These are phyloP conservation scores for Rhabditoides inermis DNA, from an alignment of 2,888 invertebrate genomes.

Conservation along the genomic window DNA sequence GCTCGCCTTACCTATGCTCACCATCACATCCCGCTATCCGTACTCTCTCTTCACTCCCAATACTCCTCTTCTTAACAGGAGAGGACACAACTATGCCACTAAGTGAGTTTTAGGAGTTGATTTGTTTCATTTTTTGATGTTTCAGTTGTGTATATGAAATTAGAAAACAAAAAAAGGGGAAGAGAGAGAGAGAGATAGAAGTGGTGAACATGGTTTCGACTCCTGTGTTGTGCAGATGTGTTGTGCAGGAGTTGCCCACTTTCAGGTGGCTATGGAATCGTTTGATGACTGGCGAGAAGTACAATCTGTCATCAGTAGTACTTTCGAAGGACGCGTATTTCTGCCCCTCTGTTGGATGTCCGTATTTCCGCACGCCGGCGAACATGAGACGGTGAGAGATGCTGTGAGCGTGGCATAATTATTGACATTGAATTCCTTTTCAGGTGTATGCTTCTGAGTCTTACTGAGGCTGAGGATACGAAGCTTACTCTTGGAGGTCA, in stretches of 20 bases:
- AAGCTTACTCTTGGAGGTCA: constrained; percentile 8
- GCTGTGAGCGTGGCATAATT: too few species aligned
- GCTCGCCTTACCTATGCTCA: constrained; percentile 42
- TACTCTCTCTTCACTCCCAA: constrained; percentile 38
- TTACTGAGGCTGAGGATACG: constrained; percentile 26
- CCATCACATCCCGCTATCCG: constrained; percentile 49
- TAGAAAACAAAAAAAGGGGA: too few species aligned
- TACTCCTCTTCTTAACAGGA: constrained; percentile 33
- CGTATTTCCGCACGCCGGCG: constrained; percentile 44
- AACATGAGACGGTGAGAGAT: constrained; percentile 36
- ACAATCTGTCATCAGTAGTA: constrained; percentile 44
- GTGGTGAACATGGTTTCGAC: too few species aligned
- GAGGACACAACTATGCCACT: constrained; percentile 47
- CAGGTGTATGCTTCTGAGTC: too few species aligned
- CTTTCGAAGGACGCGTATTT: constrained; percentile 44
- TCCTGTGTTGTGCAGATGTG: too few species aligned
- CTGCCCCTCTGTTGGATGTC: constrained; percentile 44
- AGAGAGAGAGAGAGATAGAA: too few species aligned
- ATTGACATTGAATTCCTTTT: too few species aligned
- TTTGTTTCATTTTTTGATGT: too few species aligned
- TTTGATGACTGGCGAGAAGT: constrained; percentile 43
- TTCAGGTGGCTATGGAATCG: constrained; percentile 50
- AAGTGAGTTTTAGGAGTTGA: too few species aligned
- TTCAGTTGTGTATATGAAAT: background rate
- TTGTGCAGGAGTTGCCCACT: too few species aligned